Evolutionary conservation across 2,113 vertebrate species (phyloP).

Genomic region (Pelvicachromis taeniatus): DNA sequence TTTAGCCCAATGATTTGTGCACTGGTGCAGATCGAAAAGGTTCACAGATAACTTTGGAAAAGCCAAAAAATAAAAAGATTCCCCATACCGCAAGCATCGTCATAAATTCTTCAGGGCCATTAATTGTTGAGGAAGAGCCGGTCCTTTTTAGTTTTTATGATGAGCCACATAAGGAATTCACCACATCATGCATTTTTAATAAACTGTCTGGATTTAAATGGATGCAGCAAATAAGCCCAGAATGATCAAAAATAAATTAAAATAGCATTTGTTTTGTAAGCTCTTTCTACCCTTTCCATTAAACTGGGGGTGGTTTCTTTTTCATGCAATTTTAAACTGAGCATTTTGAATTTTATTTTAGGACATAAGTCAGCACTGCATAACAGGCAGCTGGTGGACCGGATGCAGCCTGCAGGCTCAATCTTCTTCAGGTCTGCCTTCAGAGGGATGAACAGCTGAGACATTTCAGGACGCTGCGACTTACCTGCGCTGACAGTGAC

Average conservation of each 20-base stretch:
- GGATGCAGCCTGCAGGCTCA: background rate
- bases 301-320: background rate
- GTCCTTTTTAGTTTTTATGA: slow-evolving; percentile 10
- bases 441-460: slow-evolving; percentile 18
- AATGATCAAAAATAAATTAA: background rate
- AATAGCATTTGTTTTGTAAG: background rate
- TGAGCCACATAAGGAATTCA: background rate
- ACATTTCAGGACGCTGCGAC: background rate
- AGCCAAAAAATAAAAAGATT: slow-evolving; percentile 8
- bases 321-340: background rate
- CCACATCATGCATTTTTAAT: slow-evolving; percentile 41
- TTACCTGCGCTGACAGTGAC: slow-evolving; percentile 84
- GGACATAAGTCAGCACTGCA: background rate
- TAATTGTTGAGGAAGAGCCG: slow-evolving; percentile 2
- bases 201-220: background rate
- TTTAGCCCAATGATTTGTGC: background rate
- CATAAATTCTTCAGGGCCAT: slow-evolving; percentile 5
- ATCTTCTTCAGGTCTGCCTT: slow-evolving; percentile 3
- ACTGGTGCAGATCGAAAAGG: slow-evolving; percentile 7
- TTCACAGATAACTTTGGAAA: slow-evolving; percentile 8
- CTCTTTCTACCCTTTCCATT: background rate
- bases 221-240: background rate
- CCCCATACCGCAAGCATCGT: background rate
- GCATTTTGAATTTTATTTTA: background rate
- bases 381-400: background rate